Conservation (phyloP, 2,113 vertebrate genomes). For the Bothrops jararaca region DNA sequence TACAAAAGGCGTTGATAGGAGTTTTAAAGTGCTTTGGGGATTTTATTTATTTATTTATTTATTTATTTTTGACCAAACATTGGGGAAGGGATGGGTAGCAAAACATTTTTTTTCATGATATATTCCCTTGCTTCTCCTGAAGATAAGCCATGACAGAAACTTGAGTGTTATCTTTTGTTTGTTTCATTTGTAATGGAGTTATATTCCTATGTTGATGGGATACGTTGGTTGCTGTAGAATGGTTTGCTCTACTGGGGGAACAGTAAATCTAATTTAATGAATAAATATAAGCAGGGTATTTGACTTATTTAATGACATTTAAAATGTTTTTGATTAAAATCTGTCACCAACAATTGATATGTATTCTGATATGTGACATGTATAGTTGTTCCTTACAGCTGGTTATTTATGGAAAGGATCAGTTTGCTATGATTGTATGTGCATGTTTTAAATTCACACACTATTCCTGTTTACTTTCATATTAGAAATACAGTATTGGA, state of each 20-base stretch:
- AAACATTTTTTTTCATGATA: background rate
- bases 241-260: background rate
- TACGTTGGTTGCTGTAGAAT: constrained; percentile 33
- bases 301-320: background rate
- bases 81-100: background rate
- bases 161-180: background rate
- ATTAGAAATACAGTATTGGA: background rate
- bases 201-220: constrained; percentile 14
- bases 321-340: background rate
- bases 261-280: background rate
- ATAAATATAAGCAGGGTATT: constrained; percentile 12
- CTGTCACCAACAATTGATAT: background rate
- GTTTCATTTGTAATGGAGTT: background rate
- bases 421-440: background rate
- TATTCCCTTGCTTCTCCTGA: constrained; percentile 22
- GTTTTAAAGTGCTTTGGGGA: background rate
- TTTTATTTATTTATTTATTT: background rate
- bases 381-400: background rate
- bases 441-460: background rate
- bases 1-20: background rate
- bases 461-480: background rate
- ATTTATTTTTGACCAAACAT: background rate
- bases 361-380: constrained; percentile 6
- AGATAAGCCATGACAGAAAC: constrained; percentile 30
- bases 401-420: background rate